A percentile compares a stretch with the other conserved stretches of the same genome.
phyloP scores from a whole-genome alignment of 1,140 invertebrate genomes.

The Temnothorax longispinosus region DNA sequence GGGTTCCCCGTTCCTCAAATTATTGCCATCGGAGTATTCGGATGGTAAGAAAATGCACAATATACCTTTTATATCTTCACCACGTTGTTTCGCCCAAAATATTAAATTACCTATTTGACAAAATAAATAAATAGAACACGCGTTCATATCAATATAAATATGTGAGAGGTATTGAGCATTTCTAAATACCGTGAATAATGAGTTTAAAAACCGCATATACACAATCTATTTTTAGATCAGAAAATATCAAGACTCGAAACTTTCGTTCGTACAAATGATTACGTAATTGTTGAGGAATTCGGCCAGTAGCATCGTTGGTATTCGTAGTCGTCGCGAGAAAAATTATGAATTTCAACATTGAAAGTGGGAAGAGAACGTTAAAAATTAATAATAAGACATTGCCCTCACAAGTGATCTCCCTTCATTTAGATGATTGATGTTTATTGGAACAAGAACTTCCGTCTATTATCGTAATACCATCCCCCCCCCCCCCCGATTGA shows the following conservation, averaged over 20 bases:
- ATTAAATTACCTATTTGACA: background rate
- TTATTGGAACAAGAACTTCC: background rate
- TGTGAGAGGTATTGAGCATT: background rate
- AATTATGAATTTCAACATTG: background rate
- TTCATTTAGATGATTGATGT: background rate
- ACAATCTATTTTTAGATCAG: too few species aligned
- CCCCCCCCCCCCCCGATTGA: too few species aligned
- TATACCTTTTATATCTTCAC: background rate
- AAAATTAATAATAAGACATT: background rate
- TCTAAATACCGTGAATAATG: background rate
- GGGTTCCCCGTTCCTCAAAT: conserved; percentile 92
- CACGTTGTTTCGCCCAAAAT: background rate
- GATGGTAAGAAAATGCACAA: conserved; percentile 89
- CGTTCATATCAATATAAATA: background rate
- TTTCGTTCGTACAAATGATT: background rate
- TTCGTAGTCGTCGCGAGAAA: background rate
- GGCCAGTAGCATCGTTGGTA: background rate
- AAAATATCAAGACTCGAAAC: background rate
- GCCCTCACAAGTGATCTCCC: background rate
- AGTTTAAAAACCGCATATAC: background rate
- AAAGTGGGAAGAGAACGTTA: background rate
- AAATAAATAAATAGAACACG: background rate
- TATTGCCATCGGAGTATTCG: conserved; percentile 92
- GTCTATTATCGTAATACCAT: background rate
- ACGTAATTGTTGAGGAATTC: background rate